Conservation (phyloP, 2,113 vertebrate species). For the Ursus arctos region DNA sequence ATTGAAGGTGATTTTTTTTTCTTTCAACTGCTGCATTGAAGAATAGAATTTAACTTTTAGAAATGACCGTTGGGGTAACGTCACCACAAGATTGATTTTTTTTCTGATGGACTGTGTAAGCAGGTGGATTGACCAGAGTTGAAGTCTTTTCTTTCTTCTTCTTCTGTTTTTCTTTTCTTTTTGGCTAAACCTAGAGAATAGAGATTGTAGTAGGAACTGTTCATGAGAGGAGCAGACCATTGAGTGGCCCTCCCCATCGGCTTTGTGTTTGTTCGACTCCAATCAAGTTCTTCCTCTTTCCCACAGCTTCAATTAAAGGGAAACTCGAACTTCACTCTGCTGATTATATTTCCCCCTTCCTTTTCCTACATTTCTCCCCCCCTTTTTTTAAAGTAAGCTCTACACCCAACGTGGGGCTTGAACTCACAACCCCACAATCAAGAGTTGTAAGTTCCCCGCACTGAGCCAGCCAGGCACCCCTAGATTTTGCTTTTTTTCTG, state of each 20-base stretch:
- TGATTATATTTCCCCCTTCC: not conserved
- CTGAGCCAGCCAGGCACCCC: not conserved
- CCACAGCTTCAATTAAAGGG: not conserved
- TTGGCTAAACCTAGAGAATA: not conserved
- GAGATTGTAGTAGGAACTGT: not conserved
- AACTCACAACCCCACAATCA: not conserved
- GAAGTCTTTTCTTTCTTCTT: not conserved
- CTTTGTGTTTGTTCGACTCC: not conserved
- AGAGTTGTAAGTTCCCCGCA: not conserved
- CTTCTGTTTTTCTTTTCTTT: too few relatives aligned
- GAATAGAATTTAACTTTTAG: constrained; percentile 58
- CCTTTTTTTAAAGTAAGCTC: not conserved
- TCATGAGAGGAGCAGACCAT: not conserved
- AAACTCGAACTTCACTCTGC: not conserved
- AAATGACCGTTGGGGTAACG: not conserved
- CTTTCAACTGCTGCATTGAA: constrained; percentile 14
- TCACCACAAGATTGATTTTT: not conserved
- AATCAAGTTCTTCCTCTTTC: not conserved
- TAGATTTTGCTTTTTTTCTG: not conserved
- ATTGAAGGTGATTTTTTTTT: constrained; percentile 27
- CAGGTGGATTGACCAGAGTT: constrained; percentile 12
- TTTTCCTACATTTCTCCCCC: not conserved
- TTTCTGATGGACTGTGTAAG: not conserved
- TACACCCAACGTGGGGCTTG: not conserved
- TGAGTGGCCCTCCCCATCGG: not conserved